phyloP scores from a whole-genome alignment of 2,888 invertebrate species.

The Leptopilina drosophilae region DNA sequence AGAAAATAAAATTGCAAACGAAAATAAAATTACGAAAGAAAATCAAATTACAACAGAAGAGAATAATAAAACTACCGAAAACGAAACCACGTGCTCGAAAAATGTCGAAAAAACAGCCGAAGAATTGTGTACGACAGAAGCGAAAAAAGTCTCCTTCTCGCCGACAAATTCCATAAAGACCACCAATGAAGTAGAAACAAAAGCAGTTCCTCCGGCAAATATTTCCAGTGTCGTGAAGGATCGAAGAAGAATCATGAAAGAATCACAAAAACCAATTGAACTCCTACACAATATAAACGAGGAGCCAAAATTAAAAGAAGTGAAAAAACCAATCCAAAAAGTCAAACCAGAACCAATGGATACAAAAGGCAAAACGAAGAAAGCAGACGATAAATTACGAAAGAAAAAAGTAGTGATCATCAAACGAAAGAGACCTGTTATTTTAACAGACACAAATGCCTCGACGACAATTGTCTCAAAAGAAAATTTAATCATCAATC shows the following conservation, averaged over 20 bases:
- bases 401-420: conserved; percentile 53
- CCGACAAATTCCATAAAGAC: not conserved
- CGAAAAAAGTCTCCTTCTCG: not conserved
- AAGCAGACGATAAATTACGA: conserved; percentile 22
- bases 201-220: not conserved
- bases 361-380: conserved; percentile 12
- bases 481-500: conserved; percentile 9
- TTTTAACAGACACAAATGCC: conserved; percentile 50
- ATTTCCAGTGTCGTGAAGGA: conserved; percentile 11
- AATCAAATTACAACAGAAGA: no score
- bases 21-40: no score
- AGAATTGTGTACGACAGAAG: not conserved
- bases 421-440: conserved; percentile 45
- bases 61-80: no score
- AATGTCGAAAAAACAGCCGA: not conserved
- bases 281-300: conserved; percentile 21
- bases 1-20: no score
- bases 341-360: not conserved
- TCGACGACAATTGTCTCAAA: conserved; percentile 59
- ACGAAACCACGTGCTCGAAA: no score
- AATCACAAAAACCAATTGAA: conserved; percentile 42
- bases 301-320: not conserved
- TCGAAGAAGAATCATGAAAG: conserved; percentile 43
- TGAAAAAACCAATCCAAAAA: conserved; percentile 2
- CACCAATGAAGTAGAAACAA: not conserved